A percentile compares a stretch with the other conserved stretches of the same genome.
Conservation (phyloP, 2,888 invertebrate species). For the Apotomis capreana region DNA sequence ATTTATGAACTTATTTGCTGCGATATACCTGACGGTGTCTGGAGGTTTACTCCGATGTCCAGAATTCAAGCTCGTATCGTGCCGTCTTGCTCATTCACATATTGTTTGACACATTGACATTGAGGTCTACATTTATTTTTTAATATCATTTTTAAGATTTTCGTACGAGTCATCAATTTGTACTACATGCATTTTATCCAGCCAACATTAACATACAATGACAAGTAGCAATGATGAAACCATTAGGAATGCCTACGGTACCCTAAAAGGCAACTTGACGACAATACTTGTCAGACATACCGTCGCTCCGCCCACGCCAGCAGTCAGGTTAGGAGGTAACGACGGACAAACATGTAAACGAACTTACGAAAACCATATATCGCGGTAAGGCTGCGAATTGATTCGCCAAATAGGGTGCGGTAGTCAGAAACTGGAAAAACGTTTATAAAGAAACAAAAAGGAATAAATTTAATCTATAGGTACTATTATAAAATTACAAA, state of each 20-base stretch:
- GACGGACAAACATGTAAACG: constrained; percentile 34
- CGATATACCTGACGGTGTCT: too few relatives aligned
- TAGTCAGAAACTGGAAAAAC: background rate
- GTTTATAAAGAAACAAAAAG: background rate
- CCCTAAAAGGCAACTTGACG: constrained; percentile 14
- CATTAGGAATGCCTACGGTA: constrained; percentile 20
- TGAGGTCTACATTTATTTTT: too few relatives aligned
- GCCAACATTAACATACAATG: constrained; percentile 4
- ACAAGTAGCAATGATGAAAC: constrained; percentile 22
- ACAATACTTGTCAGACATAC: constrained; percentile 35
- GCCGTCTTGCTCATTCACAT: too few relatives aligned
- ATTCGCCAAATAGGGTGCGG: constrained; percentile 2
- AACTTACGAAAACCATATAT: constrained; percentile 31
- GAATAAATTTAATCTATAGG: too few relatives aligned
- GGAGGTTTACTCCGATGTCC: too few relatives aligned
- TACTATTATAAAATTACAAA: too few relatives aligned
- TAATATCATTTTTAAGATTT: too few relatives aligned
- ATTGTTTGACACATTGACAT: too few relatives aligned
- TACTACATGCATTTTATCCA: background rate
- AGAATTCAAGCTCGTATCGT: too few relatives aligned
- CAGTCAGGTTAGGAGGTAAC: constrained; percentile 25
- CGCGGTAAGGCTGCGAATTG: constrained; percentile 8
- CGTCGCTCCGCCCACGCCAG: constrained; percentile 14
- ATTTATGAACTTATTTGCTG: too few relatives aligned
- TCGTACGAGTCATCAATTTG: too few relatives aligned